Evolutionary conservation across 2,888 invertebrate species (phyloP).

Genomic region (Laothoe populi): DNA sequence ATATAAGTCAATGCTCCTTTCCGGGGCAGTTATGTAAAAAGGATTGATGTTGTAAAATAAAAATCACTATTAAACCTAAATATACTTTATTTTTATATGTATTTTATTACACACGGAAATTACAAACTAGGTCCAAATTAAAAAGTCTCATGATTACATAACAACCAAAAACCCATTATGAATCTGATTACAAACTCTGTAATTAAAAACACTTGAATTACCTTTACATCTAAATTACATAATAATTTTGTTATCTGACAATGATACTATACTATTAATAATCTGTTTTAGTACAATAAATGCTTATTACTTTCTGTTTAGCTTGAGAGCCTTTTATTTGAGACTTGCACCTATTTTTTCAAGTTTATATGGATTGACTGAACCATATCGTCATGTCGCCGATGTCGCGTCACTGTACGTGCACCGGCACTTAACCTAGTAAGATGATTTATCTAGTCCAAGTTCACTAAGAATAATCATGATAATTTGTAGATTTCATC

Average conservation of each 20-base stretch:
- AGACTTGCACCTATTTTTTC: constrained; percentile 69
- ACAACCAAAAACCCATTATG: constrained; percentile 54
- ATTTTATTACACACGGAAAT: constrained; percentile 70
- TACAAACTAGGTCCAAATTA: constrained; percentile 65
- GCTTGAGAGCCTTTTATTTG: constrained; percentile 60
- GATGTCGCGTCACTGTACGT: constrained; percentile 42
- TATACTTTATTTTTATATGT: constrained; percentile 73
- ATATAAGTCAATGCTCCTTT: no score
- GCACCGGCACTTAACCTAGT: constrained; percentile 58
- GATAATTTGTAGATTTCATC: constrained; percentile 75
- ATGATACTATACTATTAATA: constrained; percentile 32
- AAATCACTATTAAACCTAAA: constrained; percentile 64
- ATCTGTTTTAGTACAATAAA: constrained; percentile 35
- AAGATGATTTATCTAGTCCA: constrained; percentile 59
- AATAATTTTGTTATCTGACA: constrained; percentile 42
- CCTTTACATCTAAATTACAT: constrained; percentile 43
- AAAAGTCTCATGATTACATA: constrained; percentile 63
- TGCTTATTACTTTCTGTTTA: constrained; percentile 44
- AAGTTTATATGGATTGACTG: constrained; percentile 39
- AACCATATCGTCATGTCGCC: constrained; percentile 35
- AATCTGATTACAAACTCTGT: constrained; percentile 72
- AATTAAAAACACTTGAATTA: constrained; percentile 52
- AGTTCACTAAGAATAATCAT: constrained; percentile 57
- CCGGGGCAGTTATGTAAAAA: no score
- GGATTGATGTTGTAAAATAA: constrained; percentile 46